These are phyloP conservation scores for Pegea sp. DNA, from an alignment of 23 tunicate genomes.

Conservation along the genomic window DNA sequence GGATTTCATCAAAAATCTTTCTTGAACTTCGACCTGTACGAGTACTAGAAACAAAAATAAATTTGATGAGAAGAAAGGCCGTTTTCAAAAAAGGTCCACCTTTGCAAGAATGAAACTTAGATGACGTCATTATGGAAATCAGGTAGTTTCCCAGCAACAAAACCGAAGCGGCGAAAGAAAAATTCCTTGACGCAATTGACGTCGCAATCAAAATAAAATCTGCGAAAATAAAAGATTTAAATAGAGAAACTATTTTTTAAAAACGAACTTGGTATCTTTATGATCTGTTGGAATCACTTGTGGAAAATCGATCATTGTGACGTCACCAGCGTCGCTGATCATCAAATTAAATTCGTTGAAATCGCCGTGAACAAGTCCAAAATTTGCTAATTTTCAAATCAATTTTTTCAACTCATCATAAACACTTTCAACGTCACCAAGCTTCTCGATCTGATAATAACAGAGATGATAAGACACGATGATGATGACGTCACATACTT, in stretches of 20 bases:
- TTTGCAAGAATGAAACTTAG: no score
- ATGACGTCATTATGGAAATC: constrained; percentile 4
- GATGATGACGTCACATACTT: not conserved
- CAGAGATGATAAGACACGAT: not conserved
- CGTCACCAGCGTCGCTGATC: constrained; percentile 57
- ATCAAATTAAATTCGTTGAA: constrained; percentile 89
- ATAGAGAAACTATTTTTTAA: no score
- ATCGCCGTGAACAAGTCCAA: constrained; percentile 90
- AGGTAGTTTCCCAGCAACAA: constrained; percentile 2
- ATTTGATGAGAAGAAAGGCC: no score
- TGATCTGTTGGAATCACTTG: constrained; percentile 92
- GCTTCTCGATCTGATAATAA: not conserved
- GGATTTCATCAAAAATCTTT: no score
- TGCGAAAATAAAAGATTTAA: no score
- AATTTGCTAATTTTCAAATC: constrained; percentile 52
- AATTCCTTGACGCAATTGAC: constrained; percentile 49
- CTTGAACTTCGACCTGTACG: no score
- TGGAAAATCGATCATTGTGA: constrained; percentile 92
- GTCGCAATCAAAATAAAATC: constrained; percentile 75
- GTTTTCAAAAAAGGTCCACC: no score
- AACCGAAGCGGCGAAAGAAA: constrained; percentile 34
- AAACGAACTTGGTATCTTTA: constrained; percentile 44
- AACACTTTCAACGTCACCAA: constrained; percentile 23
- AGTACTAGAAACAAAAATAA: no score
- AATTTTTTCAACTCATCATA: constrained; percentile 49